A percentile compares a stretch with the other conserved stretches of the same genome.
These are phyloP conservation scores for Chloroclysta siterata DNA, from an alignment of 2,888 invertebrate genomes.

Conservation along the genomic window DNA sequence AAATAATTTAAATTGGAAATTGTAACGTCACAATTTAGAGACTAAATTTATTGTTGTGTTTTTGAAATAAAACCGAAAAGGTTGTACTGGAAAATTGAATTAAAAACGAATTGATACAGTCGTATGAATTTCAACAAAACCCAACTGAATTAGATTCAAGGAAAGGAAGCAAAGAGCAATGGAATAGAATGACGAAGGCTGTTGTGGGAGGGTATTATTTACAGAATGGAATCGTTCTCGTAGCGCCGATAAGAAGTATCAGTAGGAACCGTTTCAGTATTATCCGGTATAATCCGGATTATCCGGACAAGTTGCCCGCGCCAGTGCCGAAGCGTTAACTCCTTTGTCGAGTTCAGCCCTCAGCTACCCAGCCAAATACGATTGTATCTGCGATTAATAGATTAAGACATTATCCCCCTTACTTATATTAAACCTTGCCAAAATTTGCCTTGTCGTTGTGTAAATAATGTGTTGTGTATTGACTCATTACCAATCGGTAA, in stretches of 20 bases:
- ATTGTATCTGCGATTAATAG: slow-evolving; percentile 44
- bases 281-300: slow-evolving; percentile 77
- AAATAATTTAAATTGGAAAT: too few species aligned
- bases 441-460: too few species aligned
- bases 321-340: slow-evolving; percentile 52
- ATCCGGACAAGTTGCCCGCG: slow-evolving; percentile 62
- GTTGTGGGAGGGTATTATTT: slow-evolving; percentile 54
- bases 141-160: slow-evolving; percentile 4
- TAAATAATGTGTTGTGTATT: too few species aligned
- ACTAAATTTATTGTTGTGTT: background rate
- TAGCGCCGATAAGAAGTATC: slow-evolving; percentile 58
- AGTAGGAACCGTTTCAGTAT: slow-evolving; percentile 59
- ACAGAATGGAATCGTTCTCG: slow-evolving; percentile 50
- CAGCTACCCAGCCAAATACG: slow-evolving; percentile 50
- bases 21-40: too few species aligned
- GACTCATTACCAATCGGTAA: too few species aligned
- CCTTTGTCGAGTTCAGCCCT: slow-evolving; percentile 54
- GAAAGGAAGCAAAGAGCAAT: slow-evolving; percentile 30
- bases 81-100: background rate
- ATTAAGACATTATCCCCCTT: slow-evolving; percentile 24
- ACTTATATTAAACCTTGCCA: background rate
- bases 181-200: slow-evolving; percentile 40
- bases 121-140: slow-evolving; percentile 10
- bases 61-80: background rate
- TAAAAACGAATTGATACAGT: slow-evolving; percentile 1